Percentiles rank a stretch among this genome's conserved stretches.
These are phyloP conservation scores for Brotula barbata DNA, from an alignment of 2,797 vertebrate genomes.

Conservation along the genomic window DNA sequence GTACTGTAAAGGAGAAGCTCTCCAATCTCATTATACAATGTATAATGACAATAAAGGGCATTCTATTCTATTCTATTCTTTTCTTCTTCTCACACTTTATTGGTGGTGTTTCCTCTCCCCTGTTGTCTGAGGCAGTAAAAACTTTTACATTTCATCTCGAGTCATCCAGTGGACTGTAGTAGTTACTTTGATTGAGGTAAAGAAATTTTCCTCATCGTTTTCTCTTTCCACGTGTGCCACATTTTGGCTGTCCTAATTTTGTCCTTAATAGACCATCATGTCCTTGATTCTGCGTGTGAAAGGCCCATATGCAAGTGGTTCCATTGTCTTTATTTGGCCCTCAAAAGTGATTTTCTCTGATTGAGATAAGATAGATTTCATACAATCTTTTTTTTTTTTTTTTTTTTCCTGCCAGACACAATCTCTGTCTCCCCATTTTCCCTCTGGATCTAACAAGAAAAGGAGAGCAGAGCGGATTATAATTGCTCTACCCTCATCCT, in stretches of 20 bases:
- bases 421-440: constrained; percentile 58
- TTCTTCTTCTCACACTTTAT: not conserved
- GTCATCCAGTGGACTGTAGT: not conserved
- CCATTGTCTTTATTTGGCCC: constrained; percentile 61
- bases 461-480: constrained; percentile 64
- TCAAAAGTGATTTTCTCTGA: constrained; percentile 64
- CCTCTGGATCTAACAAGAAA: constrained; percentile 63
- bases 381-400: not conserved
- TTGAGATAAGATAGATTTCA: constrained; percentile 57
- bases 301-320: constrained; percentile 32
- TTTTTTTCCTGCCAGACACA: constrained; percentile 58
- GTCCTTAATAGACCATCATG: constrained; percentile 29
- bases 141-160: not conserved
- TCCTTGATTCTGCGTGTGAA: constrained; percentile 44
- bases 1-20: too few species aligned
- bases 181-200: not conserved
- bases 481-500: constrained; percentile 75
- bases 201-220: not conserved
- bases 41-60: too few species aligned
- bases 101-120: not conserved
- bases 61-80: not conserved
- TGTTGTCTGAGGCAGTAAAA: not conserved
- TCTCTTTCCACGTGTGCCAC: constrained; percentile 11
- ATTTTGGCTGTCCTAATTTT: constrained; percentile 19
- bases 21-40: too few species aligned